These are phyloP conservation scores for Thelaira solivaga DNA, from an alignment of 2,888 invertebrate species.

Conservation along the genomic window DNA sequence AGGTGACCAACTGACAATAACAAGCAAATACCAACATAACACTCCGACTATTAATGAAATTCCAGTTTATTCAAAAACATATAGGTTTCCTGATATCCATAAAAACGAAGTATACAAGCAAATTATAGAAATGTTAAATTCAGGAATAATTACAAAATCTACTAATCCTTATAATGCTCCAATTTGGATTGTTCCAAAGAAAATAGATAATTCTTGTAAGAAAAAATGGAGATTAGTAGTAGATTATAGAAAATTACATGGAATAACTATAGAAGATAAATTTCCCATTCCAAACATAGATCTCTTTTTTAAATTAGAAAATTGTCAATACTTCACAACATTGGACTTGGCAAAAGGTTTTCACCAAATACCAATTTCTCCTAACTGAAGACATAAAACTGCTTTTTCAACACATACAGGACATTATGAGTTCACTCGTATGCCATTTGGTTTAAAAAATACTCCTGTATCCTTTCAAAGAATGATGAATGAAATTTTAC, in stretches of 20 bases:
- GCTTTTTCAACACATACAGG: not conserved
- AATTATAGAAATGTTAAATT: constrained; percentile 50
- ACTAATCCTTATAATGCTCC: constrained; percentile 56
- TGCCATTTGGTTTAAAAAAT: constrained; percentile 3
- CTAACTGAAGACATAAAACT: not conserved
- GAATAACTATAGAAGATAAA: constrained; percentile 4
- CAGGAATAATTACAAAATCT: constrained; percentile 53
- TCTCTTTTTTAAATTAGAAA: no score
- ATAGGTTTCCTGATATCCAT: constrained; percentile 54
- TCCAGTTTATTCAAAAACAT: constrained; percentile 41
- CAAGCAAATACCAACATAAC: constrained; percentile 30
- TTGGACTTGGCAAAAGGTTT: no score
- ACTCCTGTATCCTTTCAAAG: constrained; percentile 32
- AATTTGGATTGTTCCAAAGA: no score
- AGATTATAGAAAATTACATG: constrained; percentile 17
- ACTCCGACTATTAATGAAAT: constrained; percentile 44
- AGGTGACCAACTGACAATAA: constrained; percentile 29
- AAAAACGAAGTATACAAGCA: constrained; percentile 52
- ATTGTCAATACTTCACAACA: no score
- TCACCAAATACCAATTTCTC: constrained; percentile 26
- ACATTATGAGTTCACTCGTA: constrained; percentile 5
- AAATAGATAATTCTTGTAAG: not conserved
- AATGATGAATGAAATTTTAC: constrained; percentile 58
- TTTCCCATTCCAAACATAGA: constrained; percentile 1
- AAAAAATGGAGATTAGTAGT: constrained; percentile 8